phyloP scores from a whole-genome alignment of 2,797 vertebrate genomes.

The Xiphorhynchus erythropygius region DNA sequence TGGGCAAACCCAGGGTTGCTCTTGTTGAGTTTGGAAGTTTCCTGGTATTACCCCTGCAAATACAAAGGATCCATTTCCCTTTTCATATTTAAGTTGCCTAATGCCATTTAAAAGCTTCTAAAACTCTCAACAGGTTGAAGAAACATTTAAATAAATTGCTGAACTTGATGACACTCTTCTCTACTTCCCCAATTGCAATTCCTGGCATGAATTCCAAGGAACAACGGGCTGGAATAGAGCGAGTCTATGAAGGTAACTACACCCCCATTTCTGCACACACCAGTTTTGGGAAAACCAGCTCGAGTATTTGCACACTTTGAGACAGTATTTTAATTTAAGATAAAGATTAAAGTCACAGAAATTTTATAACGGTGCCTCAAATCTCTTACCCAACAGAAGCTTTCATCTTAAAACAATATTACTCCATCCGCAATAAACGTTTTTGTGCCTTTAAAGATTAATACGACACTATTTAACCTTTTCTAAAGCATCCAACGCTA shows the following conservation, averaged over 20 bases:
- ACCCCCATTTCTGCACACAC: background rate
- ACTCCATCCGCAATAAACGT: slow-evolving; percentile 23
- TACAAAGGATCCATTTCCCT: background rate
- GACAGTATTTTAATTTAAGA: slow-evolving; percentile 44
- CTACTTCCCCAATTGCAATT: background rate
- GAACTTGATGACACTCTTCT: background rate
- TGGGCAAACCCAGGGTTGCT: background rate
- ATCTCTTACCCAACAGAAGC: slow-evolving; percentile 42
- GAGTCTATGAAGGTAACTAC: background rate
- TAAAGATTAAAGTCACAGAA: slow-evolving; percentile 17
- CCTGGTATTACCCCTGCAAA: background rate
- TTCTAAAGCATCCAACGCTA: slow-evolving; percentile 41
- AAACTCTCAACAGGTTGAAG: background rate
- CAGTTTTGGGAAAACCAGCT: background rate
- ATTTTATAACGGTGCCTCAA: slow-evolving; percentile 24
- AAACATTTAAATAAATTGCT: background rate
- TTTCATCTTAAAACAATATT: slow-evolving; percentile 61
- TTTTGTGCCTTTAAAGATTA: slow-evolving; percentile 53
- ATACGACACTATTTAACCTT: slow-evolving; percentile 40
- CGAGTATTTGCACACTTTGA: background rate
- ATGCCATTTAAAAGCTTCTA: background rate
- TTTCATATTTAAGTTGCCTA: background rate
- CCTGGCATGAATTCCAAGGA: background rate
- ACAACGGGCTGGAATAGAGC: background rate
- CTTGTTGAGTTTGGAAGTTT: background rate